Evolutionary conservation across 2,888 invertebrate genomes (phyloP).

Genomic region (Ophion ventricosus): DNA sequence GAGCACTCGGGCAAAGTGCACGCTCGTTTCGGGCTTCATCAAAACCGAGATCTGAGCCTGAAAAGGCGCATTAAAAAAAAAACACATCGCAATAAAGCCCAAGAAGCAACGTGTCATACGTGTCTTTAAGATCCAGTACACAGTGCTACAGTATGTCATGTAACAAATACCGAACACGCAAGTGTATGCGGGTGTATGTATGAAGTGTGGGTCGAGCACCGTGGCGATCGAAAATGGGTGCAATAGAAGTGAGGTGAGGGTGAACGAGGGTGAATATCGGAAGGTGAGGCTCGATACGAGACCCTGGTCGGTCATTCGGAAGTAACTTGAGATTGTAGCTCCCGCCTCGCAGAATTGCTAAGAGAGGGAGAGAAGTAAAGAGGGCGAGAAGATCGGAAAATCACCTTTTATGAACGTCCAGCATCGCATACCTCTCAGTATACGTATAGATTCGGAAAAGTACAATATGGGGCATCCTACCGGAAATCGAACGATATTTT

Average conservation of each 20-base stretch:
- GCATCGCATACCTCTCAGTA: slow-evolving; percentile 17
- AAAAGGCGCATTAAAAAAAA: slow-evolving; percentile 53
- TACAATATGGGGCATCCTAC: background rate
- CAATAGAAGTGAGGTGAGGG: slow-evolving; percentile 17
- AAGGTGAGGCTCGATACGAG: slow-evolving; percentile 67
- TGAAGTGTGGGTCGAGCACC: slow-evolving; percentile 27
- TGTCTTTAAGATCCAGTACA: slow-evolving; percentile 19
- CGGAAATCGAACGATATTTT: background rate
- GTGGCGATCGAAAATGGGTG: slow-evolving; percentile 18
- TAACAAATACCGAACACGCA: slow-evolving; percentile 2
- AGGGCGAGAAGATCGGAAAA: slow-evolving; percentile 6
- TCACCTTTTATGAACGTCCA: slow-evolving; percentile 24
- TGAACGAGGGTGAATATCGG: slow-evolving; percentile 69
- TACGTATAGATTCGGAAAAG: slow-evolving; percentile 19
- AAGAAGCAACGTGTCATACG: slow-evolving; percentile 13
- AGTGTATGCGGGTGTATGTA: background rate
- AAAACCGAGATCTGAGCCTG: slow-evolving; percentile 41
- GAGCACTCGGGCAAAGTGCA: background rate
- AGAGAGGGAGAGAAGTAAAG: slow-evolving; percentile 6
- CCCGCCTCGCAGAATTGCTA: slow-evolving; percentile 47
- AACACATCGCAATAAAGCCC: slow-evolving; percentile 29
- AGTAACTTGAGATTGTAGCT: slow-evolving; percentile 75
- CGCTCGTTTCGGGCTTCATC: slow-evolving; percentile 27
- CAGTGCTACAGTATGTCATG: slow-evolving; percentile 4
- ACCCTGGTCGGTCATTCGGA: slow-evolving; percentile 74